Base-by-base conservation (phyloP, 1,140 invertebrate genomes). In the Penaeus chinensis region DNA sequence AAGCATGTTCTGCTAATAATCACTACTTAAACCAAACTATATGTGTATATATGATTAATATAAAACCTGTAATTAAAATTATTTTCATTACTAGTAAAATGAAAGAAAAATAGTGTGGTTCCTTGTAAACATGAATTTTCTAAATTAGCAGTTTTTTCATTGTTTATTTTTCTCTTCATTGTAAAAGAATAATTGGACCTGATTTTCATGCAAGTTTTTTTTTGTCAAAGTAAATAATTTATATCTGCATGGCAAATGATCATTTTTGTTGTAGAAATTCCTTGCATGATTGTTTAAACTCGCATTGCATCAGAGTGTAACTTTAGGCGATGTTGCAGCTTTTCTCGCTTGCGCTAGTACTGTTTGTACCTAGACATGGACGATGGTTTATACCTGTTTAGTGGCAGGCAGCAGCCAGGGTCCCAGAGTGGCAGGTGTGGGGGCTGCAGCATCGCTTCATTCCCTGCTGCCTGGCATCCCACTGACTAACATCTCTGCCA, bases 241-340 rank as follows among this genome's bases (percentile, higher is more conserved):
- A 54, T 54, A 54, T 42, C 69, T 66, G 81, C 81, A 82, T 82
- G 81, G 63, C 60, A 47, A 22, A 24, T 47, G 32, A 82, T 62
- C 32, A 82, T 82, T 82, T 54, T 69, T 82, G 81, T 42, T 24
- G 81, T 82, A 82, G 81, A 82, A 19, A 69, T 82, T 62, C 80
- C 80, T 69, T 71, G 81, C 81, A 82, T 82, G 81, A 42, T 65
- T 82, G 81, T 82, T 82, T 24, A 66, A 47, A 69, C 37, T 47
- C 37, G 81, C 63, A 32, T 82, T 82, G 63, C 81, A 69, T 66
- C 16, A 47, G 81, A n/a, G 13, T 82, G 65, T 47, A 47, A 63
- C 27, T 82, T 22, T 80, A 82, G 80, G 80, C 24, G 80, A 82
- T 82, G 80, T 54, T 82, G 80, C 80, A 82, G 61, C 80, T 65